phyloP scores from a whole-genome alignment of 2,888 invertebrate genomes.

The Drosophila acutilabella region DNA sequence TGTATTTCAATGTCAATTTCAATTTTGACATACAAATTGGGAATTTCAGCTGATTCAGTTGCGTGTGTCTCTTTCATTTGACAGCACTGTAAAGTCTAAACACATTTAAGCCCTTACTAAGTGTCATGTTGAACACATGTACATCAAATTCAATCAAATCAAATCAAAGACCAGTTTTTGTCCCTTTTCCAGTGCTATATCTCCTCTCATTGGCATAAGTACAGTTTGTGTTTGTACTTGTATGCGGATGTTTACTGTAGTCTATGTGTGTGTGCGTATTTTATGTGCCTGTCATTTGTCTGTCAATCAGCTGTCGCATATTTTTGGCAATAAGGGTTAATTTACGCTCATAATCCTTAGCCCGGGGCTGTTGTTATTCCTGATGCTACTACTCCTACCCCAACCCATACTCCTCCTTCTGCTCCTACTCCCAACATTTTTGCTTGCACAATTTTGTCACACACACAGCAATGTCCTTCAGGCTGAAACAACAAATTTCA shows the following conservation, averaged over 20 bases:
- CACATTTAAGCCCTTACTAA: constrained; percentile 72
- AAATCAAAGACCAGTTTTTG: constrained; percentile 40
- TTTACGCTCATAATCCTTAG: constrained; percentile 79
- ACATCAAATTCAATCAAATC: constrained; percentile 76
- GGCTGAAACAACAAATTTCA: constrained; percentile 50
- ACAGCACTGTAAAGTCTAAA: constrained; percentile 57
- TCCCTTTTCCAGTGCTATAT: constrained; percentile 1
- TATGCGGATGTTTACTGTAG: constrained; percentile 18
- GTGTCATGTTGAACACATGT: constrained; percentile 76
- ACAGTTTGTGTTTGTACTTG: constrained; percentile 37
- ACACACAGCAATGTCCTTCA: constrained; percentile 53
- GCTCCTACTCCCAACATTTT: constrained; percentile 34
- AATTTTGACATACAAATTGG: constrained; percentile 46
- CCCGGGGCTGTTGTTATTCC: constrained; percentile 28
- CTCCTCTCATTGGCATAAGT: constrained; percentile 16
- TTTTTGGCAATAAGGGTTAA: constrained; percentile 80
- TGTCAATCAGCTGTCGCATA: constrained; percentile 80
- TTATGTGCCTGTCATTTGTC: constrained; percentile 76
- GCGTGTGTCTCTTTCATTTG: constrained; percentile 20
- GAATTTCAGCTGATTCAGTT: constrained; percentile 16
- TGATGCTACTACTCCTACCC: neutral
- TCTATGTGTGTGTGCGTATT: constrained; percentile 38
- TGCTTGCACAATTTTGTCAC: constrained; percentile 69
- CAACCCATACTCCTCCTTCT: neutral
- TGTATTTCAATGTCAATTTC: constrained; percentile 46